Conservation (phyloP, 23 tunicate species). For the Botrylloides violaceus region DNA sequence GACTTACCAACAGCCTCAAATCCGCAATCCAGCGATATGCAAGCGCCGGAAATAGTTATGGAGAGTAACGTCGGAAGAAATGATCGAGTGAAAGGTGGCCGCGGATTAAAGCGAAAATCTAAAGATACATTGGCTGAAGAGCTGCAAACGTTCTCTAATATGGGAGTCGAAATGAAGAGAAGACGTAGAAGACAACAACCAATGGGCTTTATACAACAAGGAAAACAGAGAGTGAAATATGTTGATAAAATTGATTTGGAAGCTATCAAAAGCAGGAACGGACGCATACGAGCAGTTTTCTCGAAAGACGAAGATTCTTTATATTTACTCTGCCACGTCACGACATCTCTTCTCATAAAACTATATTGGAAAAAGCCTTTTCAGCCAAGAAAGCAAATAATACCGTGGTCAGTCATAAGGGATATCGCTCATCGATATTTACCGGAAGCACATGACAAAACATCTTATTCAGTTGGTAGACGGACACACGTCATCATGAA, state of each 20-base stretch:
- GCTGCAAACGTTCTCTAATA: background rate
- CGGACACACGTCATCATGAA: slow-evolving; percentile 28
- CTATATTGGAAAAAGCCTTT: slow-evolving; percentile 4
- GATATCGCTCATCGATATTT: slow-evolving; percentile 22
- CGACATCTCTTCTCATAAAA: slow-evolving; percentile 24
- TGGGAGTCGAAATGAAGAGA: background rate
- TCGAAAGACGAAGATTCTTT: slow-evolving; percentile 49
- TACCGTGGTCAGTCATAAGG: slow-evolving; percentile 32
- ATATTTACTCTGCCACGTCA: slow-evolving; percentile 46
- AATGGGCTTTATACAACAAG: background rate
- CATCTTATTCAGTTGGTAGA: slow-evolving; percentile 43
- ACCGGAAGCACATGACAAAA: slow-evolving; percentile 35
- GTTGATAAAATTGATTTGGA: slow-evolving; percentile 30
- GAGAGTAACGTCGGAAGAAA: slow-evolving; percentile 57
- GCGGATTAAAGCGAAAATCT: slow-evolving; percentile 5
- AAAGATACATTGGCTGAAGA: background rate
- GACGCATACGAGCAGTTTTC: slow-evolving; percentile 37
- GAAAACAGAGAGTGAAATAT: slow-evolving; percentile 5
- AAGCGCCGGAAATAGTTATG: slow-evolving; percentile 32
- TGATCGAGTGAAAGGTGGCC: slow-evolving; percentile 52
- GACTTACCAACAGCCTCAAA: background rate
- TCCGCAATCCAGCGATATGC: background rate
- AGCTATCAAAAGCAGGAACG: slow-evolving; percentile 31
- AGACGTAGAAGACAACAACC: background rate
- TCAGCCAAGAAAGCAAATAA: slow-evolving; percentile 9